A percentile compares a stretch with the other conserved stretches of the same genome.
These are phyloP conservation scores for Salarias fasciatus DNA, from an alignment of 2,797 vertebrate species.

Conservation along the genomic window DNA sequence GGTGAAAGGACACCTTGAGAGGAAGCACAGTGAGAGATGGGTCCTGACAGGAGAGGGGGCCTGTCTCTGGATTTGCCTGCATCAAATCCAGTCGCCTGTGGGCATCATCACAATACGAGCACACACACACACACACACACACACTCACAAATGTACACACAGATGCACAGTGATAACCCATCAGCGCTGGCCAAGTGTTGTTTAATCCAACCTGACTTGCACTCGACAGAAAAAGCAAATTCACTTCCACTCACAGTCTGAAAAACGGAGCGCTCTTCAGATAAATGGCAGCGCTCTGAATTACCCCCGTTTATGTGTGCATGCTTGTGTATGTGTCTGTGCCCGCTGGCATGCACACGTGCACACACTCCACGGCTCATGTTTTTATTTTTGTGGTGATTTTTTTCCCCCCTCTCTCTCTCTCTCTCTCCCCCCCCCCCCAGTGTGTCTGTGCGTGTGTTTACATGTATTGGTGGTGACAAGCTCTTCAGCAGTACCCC, in stretches of 20 bases:
- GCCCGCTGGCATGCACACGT: slow-evolving; percentile 39
- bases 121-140: slow-evolving; percentile 35
- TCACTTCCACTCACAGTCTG: slow-evolving; percentile 84
- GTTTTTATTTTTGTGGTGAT: slow-evolving; percentile 73
- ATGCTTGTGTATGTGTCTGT: slow-evolving; percentile 28
- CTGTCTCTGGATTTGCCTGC: slow-evolving; percentile 74
- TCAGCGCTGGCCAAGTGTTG: slow-evolving; percentile 79
- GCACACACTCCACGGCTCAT: slow-evolving; percentile 54
- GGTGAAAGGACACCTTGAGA: slow-evolving; percentile 72
- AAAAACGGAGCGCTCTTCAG: slow-evolving; percentile 80
- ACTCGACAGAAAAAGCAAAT: slow-evolving; percentile 85
- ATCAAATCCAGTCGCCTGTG: slow-evolving; percentile 67
- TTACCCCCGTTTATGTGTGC: slow-evolving; percentile 57
- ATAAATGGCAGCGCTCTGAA: slow-evolving; percentile 81
- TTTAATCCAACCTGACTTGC: slow-evolving; percentile 84
- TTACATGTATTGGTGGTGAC: slow-evolving; percentile 78
- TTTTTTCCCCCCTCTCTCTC: slow-evolving; percentile 56
- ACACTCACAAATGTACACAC: slow-evolving; percentile 46
- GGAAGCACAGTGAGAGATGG: slow-evolving; percentile 63
- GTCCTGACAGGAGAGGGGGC: slow-evolving; percentile 70
- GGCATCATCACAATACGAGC: slow-evolving; percentile 66
- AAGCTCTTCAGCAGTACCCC: slow-evolving; percentile 77
- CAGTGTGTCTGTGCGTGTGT: slow-evolving; percentile 61
- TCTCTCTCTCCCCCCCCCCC: slow-evolving; percentile 1
- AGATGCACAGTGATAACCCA: slow-evolving; percentile 77